Evolutionary conservation across 2,888 invertebrate species (phyloP).

Genomic region (Diarsia dahlii): DNA sequence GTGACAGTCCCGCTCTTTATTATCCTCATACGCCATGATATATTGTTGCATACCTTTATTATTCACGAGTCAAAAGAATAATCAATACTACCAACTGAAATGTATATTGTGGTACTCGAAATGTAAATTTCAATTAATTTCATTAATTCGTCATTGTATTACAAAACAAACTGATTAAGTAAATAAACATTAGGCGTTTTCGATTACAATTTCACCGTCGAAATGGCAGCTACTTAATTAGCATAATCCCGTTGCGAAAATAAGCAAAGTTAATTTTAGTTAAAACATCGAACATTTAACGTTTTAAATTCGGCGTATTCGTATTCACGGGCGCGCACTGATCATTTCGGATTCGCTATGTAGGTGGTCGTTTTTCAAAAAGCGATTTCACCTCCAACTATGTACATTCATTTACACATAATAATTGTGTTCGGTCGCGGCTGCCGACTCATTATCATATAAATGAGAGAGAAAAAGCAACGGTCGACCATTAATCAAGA

Average conservation of each 20-base stretch:
- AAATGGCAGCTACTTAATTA: slow-evolving; percentile 81
- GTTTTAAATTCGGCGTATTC: slow-evolving; percentile 73
- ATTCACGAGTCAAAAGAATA: slow-evolving; percentile 40
- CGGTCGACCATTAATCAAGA: slow-evolving; percentile 87
- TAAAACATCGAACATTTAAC: slow-evolving; percentile 76
- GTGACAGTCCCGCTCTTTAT: slow-evolving; percentile 52
- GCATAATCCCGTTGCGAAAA: slow-evolving; percentile 81
- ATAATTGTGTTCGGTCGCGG: slow-evolving; percentile 86
- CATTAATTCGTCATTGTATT: slow-evolving; percentile 69
- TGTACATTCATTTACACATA: slow-evolving; percentile 86
- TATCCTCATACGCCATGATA: slow-evolving; percentile 45
- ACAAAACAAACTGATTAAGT: slow-evolving; percentile 83
- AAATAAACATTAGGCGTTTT: slow-evolving; percentile 82
- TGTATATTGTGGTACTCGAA: slow-evolving; percentile 31
- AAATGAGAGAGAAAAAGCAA: slow-evolving; percentile 90
- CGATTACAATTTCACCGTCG: slow-evolving; percentile 80
- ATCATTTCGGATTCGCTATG: slow-evolving; percentile 72
- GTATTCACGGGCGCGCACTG: slow-evolving; percentile 64
- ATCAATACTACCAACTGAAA: slow-evolving; percentile 35
- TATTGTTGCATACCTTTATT: slow-evolving; percentile 39
- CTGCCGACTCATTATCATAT: slow-evolving; percentile 88
- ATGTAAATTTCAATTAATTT: slow-evolving; percentile 64
- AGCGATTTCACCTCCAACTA: slow-evolving; percentile 80
- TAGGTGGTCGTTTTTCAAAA: slow-evolving; percentile 73
- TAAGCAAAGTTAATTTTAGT: slow-evolving; percentile 82